phyloP scores from a whole-genome alignment of 2,797 vertebrate genomes.

The Sparidentex hasta region DNA sequence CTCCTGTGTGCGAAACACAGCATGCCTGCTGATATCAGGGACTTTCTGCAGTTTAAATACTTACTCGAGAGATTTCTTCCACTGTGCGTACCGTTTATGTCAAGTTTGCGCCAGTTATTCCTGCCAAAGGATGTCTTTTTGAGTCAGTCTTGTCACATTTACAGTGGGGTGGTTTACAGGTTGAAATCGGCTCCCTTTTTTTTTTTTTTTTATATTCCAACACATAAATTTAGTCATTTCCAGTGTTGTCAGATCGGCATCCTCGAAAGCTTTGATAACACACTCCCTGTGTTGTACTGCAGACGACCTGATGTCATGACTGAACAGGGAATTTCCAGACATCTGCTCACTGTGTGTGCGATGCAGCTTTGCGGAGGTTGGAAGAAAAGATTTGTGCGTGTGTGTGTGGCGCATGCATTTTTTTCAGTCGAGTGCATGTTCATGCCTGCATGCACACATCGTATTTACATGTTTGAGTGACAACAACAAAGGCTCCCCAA shows the following conservation, averaged over 20 bases:
- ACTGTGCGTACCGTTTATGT: slow-evolving; percentile 2
- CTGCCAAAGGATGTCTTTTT: background rate
- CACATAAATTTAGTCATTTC: slow-evolving; percentile 20
- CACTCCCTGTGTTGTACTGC: slow-evolving; percentile 18
- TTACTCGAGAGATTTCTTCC: slow-evolving; percentile 21
- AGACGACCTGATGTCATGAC: slow-evolving; percentile 57
- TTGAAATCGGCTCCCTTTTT: background rate
- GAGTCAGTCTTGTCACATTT: background rate
- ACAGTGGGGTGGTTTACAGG: background rate
- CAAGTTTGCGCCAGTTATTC: slow-evolving; percentile 2
- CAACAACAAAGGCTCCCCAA: slow-evolving; percentile 34
- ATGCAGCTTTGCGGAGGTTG: slow-evolving; percentile 33
- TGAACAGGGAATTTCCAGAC: slow-evolving; percentile 69
- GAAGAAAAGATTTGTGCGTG: slow-evolving; percentile 14
- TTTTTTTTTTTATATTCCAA: slow-evolving; percentile 5
- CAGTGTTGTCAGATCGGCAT: slow-evolving; percentile 42
- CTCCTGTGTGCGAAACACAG: slow-evolving; percentile 26
- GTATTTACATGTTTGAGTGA: slow-evolving; percentile 45
- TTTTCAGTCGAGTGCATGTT: slow-evolving; percentile 38
- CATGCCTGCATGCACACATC: slow-evolving; percentile 48
- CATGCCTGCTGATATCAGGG: slow-evolving; percentile 12
- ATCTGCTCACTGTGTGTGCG: slow-evolving; percentile 54
- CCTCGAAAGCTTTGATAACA: slow-evolving; percentile 25
- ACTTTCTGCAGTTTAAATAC: slow-evolving; percentile 42
- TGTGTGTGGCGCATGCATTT: slow-evolving; percentile 18